A percentile compares a stretch with the other conserved stretches of the same genome.
phyloP scores from a whole-genome alignment of 2,888 invertebrate genomes.

The Euplexia lucipara region DNA sequence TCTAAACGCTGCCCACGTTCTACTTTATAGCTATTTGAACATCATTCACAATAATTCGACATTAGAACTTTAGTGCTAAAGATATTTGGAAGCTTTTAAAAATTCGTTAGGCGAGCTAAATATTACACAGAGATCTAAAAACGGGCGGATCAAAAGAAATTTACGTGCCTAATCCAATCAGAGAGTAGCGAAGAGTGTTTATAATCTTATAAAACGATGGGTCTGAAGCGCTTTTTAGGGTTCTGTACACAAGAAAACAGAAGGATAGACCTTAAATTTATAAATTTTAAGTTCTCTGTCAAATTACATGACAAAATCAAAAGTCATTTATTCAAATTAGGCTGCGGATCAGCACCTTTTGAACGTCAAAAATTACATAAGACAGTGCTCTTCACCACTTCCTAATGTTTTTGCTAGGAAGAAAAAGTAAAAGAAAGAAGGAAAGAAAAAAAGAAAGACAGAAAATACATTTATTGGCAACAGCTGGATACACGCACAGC shows the following conservation, averaged over 20 bases:
- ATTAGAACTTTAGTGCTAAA: slow-evolving; percentile 8
- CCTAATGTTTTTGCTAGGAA: too few species aligned
- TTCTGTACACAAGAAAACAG: background rate
- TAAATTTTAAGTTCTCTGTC: background rate
- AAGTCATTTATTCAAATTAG: too few species aligned
- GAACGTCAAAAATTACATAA: too few species aligned
- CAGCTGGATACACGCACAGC: too few species aligned
- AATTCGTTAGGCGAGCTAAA: slow-evolving; percentile 13
- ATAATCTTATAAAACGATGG: slow-evolving; percentile 37
- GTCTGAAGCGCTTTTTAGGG: slow-evolving; percentile 27
- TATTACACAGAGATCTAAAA: slow-evolving; percentile 20
- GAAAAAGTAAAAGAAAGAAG: too few species aligned
- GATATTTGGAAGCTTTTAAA: slow-evolving; percentile 13
- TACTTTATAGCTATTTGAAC: slow-evolving; percentile 12
- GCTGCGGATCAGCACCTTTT: too few species aligned
- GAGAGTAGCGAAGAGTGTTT: slow-evolving; percentile 24
- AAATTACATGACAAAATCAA: slow-evolving; percentile 5
- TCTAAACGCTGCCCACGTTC: slow-evolving; percentile 17
- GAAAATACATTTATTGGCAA: too few species aligned
- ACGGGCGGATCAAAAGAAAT: slow-evolving; percentile 29
- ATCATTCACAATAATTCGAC: slow-evolving; percentile 34
- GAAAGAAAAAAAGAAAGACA: too few species aligned
- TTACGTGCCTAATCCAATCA: slow-evolving; percentile 40
- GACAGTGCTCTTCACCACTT: too few species aligned
- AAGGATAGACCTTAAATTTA: slow-evolving; percentile 7